Base-by-base conservation (phyloP, 2,888 invertebrate species). In the Tiphia femorata region DNA sequence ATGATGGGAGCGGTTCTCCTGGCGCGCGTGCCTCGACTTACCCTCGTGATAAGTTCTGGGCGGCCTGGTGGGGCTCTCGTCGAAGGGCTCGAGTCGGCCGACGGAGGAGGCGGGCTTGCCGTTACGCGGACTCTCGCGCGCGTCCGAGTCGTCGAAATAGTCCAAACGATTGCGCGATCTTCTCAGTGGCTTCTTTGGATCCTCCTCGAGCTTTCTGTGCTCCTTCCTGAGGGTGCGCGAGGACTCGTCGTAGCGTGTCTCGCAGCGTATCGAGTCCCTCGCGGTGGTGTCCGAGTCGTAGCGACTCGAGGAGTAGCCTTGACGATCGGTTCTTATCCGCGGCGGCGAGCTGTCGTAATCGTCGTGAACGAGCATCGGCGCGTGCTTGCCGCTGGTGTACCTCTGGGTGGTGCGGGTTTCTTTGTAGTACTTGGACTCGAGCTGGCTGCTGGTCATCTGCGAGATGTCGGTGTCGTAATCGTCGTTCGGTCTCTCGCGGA, bases 391-490 rank as follows among this genome's bases (percentile, higher is more conserved):
- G 8, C 67, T 67, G 17, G 74, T 61, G 52, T 80, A 79, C 49
- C 76, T 74, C 49, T 78, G 77, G 3, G 76, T 80, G 14, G 72
- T 80, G 27, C 76, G 71, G 1, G 76, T 80, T 49, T 80, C 79
- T 20, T 76, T 76, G 63, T 76, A 77, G 38, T 79, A 78, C 55
- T 79, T 79, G 1, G 79, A 78, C 17, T 80, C 82, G 2, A 81
- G 49, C 29, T 81, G 81, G 29, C 80, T 82, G 64, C 75, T 82
- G 2, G 81, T 81, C 56, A 80, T 61, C 48, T 82, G 82, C 2
- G 81, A 82, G 40, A 82, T 81, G 33, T 82, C 82, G n/a, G 82
- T 82, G 52, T 82, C 80, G 62, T 82, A 82, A 17, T 82, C 82
- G 60, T 82, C 81, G 51, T 77, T 78, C 0, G 78, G 77, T 2